Evolutionary conservation across 2,888 invertebrate genomes (phyloP).

Genomic region (Brenthis hecate): DNA sequence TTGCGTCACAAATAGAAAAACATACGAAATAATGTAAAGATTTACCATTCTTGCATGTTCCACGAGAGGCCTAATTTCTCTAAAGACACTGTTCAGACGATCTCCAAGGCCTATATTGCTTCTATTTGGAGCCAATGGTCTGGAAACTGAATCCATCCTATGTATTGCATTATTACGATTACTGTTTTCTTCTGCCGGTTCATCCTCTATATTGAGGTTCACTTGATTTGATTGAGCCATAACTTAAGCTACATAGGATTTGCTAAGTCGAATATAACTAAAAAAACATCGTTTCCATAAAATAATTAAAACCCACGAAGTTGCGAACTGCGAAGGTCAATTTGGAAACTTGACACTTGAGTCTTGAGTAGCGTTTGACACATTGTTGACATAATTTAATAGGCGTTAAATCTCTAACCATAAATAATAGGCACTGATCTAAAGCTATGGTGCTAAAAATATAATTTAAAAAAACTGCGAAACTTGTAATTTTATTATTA

Average conservation of each 20-base stretch:
- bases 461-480: neutral
- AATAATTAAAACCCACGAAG: constrained; percentile 22
- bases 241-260: constrained; percentile 37
- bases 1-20: constrained; percentile 34
- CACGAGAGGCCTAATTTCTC: constrained; percentile 86
- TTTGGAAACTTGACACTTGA: constrained; percentile 32
- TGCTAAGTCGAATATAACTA: constrained; percentile 28
- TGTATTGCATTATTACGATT: constrained; percentile 60
- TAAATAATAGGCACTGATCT: neutral
- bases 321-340: constrained; percentile 45
- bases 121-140: constrained; percentile 58
- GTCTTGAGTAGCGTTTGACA: constrained; percentile 18
- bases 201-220: constrained; percentile 70
- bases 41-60: constrained; percentile 83
- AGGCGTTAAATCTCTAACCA: neutral
- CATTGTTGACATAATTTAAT: constrained; percentile 20
- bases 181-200: constrained; percentile 55
- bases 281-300: constrained; percentile 49
- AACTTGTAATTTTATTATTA: neutral
- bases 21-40: neutral
- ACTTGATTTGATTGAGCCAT: constrained; percentile 76
- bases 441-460: neutral
- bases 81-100: constrained; percentile 75
- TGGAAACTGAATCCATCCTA: constrained; percentile 63
- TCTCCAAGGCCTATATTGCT: constrained; percentile 71